Percentiles rank a stretch among this genome's conserved stretches.
Conservation (phyloP, 2,113 vertebrate species). For the Steatornis caripensis region DNA sequence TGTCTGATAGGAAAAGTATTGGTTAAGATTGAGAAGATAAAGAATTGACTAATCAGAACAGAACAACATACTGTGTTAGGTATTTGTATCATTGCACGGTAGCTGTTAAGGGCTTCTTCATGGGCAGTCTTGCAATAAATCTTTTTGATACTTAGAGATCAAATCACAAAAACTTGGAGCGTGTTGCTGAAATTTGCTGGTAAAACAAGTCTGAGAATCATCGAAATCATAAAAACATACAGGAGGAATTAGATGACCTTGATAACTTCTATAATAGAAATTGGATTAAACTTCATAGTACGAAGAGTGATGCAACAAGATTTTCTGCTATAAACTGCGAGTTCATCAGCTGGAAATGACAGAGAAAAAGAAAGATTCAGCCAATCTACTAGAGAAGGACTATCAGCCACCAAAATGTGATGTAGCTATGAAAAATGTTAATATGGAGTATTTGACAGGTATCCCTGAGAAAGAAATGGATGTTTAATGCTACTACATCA, state of each 20-base stretch:
- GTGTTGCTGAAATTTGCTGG: not conserved
- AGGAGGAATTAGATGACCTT: not conserved
- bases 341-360: not conserved
- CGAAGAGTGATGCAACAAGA: not conserved
- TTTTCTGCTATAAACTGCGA: not conserved
- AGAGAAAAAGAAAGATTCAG: not conserved
- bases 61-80: not conserved
- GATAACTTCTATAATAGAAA: not conserved
- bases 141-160: not conserved
- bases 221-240: not conserved
- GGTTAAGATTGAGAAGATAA: not conserved
- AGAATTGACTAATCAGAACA: not conserved
- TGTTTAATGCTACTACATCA: not conserved
- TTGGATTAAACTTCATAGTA: not conserved
- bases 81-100: not conserved
- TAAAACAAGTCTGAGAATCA: not conserved
- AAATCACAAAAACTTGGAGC: not conserved
- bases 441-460: not conserved
- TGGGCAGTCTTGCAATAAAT: not conserved
- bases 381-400: not conserved
- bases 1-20: not conserved
- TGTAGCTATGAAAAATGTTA: not conserved
- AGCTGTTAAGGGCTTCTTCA: not conserved
- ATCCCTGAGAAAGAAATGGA: not conserved
- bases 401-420: not conserved